These are phyloP conservation scores for Plutella xylostella DNA, from an alignment of 2,888 invertebrate genomes.

Conservation along the genomic window DNA sequence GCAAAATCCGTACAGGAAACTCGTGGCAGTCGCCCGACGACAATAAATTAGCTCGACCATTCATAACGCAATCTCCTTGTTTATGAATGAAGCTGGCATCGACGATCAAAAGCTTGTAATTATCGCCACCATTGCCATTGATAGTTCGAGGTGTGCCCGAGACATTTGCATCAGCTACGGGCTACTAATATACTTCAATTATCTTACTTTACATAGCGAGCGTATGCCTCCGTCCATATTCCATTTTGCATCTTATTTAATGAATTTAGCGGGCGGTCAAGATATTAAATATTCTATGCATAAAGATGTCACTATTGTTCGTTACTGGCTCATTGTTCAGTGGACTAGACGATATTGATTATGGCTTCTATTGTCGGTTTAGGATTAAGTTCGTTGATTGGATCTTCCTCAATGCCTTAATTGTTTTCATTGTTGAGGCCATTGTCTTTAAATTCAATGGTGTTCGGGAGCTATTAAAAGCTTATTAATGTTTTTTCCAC, in stretches of 20 bases:
- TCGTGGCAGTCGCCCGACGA: conserved; percentile 37
- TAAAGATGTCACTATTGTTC: conserved; percentile 6
- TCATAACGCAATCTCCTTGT: conserved; percentile 56
- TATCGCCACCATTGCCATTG: conserved; percentile 49
- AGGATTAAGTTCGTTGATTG: conserved; percentile 8
- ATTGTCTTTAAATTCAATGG: not conserved
- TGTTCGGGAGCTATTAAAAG: not conserved
- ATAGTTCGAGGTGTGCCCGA: conserved; percentile 21
- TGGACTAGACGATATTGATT: conserved; percentile 40
- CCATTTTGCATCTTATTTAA: not conserved
- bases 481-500: no score
- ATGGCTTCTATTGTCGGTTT: conserved; percentile 35
- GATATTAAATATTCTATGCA: not conserved
- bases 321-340: conserved; percentile 36
- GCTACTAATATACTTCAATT: not conserved
- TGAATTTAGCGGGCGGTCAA: not conserved
- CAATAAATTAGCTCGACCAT: conserved; percentile 58
- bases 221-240: no score
- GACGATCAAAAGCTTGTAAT: conserved; percentile 43
- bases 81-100: conserved; percentile 60
- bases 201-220: no score
- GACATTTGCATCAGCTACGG: conserved; percentile 1
- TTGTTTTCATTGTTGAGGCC: not conserved
- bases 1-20: conserved; percentile 52
- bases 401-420: conserved; percentile 8